Evolutionary conservation across 1,140 invertebrate species (phyloP).

Genomic region (Samia ricini): DNA sequence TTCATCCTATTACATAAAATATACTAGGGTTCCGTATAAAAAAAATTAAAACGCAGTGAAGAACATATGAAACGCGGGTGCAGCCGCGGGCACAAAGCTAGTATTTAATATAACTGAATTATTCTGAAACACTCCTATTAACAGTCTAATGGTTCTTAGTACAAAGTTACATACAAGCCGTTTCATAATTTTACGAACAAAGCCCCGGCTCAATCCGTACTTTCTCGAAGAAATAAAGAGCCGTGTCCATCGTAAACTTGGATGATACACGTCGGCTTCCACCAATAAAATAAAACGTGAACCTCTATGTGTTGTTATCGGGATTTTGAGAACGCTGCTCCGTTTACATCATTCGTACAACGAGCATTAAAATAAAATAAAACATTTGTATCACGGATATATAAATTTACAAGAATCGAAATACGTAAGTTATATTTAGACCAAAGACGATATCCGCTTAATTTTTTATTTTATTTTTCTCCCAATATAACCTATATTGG

Average conservation of each 20-base stretch:
- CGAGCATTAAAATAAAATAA: neutral
- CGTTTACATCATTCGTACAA: conserved; percentile 5
- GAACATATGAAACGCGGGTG: too few species aligned
- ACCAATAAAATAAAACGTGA: conserved; percentile 52
- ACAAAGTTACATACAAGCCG: neutral
- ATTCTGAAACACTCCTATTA: neutral
- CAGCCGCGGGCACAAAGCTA: too few species aligned
- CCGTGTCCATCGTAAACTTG: conserved; percentile 61
- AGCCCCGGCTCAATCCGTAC: conserved; percentile 14
- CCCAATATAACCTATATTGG: too few species aligned
- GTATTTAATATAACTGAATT: too few species aligned
- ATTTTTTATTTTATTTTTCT: neutral
- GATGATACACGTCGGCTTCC: conserved; percentile 54
- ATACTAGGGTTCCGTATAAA: too few species aligned
- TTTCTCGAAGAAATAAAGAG: conserved; percentile 55
- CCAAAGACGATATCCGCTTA: neutral
- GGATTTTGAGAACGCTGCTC: conserved; percentile 34
- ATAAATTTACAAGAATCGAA: neutral
- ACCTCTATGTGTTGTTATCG: conserved; percentile 55
- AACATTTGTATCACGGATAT: neutral
- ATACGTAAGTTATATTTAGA: neutral
- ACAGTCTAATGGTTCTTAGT: neutral
- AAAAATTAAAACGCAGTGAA: too few species aligned
- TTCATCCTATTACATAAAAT: too few species aligned
- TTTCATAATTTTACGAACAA: neutral